phyloP scores from a whole-genome alignment of 2,797 vertebrate genomes.

The Macrochelys suwanniensis region DNA sequence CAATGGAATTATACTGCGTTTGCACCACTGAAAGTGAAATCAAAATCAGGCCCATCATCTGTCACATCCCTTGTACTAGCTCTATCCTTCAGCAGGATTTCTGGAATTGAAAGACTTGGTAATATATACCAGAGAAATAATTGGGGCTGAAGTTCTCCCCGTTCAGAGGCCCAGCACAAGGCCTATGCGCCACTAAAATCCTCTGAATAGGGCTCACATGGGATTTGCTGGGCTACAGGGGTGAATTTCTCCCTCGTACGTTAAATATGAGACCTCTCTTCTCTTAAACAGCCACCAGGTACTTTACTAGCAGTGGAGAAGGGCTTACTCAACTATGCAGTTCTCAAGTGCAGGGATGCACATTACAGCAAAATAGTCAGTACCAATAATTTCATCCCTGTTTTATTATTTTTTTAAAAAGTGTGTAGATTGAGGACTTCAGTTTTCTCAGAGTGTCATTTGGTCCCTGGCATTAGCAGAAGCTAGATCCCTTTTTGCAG shows the following conservation, averaged over 20 bases:
- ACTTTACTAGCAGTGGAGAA: not conserved
- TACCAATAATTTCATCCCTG: not conserved
- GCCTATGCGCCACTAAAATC: not conserved
- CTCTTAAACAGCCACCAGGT: not conserved
- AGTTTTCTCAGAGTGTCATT: not conserved
- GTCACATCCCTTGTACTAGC: not conserved
- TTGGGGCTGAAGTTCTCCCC: not conserved
- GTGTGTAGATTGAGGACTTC: not conserved
- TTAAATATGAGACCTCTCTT: not conserved
- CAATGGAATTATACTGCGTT: not conserved
- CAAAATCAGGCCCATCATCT: not conserved
- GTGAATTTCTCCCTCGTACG: not conserved
- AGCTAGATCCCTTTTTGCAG: not conserved
- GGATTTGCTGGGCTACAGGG: not conserved
- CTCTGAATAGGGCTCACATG: not conserved
- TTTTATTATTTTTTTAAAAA: not conserved
- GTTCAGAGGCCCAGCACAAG: not conserved
- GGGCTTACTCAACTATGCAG: not conserved
- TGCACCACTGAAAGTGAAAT: not conserved
- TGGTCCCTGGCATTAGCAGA: not conserved
- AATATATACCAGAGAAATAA: not conserved
- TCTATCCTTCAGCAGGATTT: not conserved
- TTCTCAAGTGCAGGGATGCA: not conserved
- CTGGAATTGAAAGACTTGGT: not conserved
- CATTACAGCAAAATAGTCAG: not conserved